Conservation (phyloP, 2,113 vertebrate species). For the Plotosus lineatus region DNA sequence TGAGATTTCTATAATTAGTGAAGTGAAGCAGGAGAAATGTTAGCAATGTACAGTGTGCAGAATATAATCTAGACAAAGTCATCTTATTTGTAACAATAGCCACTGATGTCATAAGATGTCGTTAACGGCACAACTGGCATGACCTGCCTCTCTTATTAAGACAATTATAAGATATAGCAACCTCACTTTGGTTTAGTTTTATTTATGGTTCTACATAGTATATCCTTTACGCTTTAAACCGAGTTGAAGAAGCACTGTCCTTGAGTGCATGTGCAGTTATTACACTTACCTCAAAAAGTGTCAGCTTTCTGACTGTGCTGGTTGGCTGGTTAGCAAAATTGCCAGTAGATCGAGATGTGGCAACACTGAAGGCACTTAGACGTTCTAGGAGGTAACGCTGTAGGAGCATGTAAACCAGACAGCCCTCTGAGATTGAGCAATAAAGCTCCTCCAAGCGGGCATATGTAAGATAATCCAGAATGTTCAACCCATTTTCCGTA, state of each 20-base stretch:
- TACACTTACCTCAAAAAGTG: constrained; percentile 73
- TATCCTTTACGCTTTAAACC: no score
- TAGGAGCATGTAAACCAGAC: constrained; percentile 70
- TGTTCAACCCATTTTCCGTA: constrained; percentile 81
- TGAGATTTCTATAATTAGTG: neutral
- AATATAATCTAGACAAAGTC: neutral
- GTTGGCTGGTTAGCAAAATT: neutral
- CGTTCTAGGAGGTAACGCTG: constrained; percentile 65
- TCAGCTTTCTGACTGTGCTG: constrained; percentile 45
- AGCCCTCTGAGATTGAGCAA: constrained; percentile 67
- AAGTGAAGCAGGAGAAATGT: neutral
- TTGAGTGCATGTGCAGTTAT: no score
- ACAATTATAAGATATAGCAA: no score
- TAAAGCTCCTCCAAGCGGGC: constrained; percentile 78
- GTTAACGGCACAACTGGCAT: no score
- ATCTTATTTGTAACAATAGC: neutral
- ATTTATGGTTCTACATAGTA: no score
- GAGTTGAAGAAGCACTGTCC: no score
- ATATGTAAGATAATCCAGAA: constrained; percentile 79
- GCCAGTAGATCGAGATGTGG: rapidly evolving
- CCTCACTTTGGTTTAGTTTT: no score
- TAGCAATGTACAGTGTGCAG: neutral
- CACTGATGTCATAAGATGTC: no score
- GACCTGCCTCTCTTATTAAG: no score
- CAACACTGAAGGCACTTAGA: constrained; percentile 1